Evolutionary conservation across 2,888 invertebrate species (phyloP), one percentile per base, ranked within the genome.

Genomic region (Ctena decussata): DNA sequence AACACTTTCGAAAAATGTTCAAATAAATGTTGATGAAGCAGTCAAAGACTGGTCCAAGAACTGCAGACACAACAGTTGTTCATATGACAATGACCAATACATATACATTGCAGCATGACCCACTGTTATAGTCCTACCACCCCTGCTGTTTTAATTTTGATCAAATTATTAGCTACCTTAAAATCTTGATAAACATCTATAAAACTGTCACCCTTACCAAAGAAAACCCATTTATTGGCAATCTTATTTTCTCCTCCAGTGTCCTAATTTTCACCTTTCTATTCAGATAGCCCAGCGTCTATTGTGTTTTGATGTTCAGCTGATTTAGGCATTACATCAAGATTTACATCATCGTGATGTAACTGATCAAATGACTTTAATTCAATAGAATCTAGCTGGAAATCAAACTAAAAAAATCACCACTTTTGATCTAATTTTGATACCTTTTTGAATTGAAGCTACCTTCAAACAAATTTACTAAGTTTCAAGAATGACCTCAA

Each of bases 391-490:
- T 65, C 65, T 12, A 65, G 21, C 35, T 65, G 32, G 35, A 5
- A 65, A 35, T 65, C 27, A 46, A 15, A n/a, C n/a, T 41, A 18
- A 65, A 65, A 65, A 65, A 65, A 35, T 65, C 65, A 65, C 35
- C 35, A 65, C 65, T 35, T 65, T 35, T 65, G 32, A 65, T 65
- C 65, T 35, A 65, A 35, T 32, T n/a, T 65, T 3, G 15, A 65
- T 65, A 6, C 35, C 5, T 35, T 65, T 35, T 35, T 35, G 35
- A 65, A 65, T 65, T n/a, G 35, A 65, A 65, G 35, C 15, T 18
- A 65, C 35, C 65, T 65, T 65, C 65, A 65, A 65, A 65, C 65
- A 65, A 65, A 65, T 65, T 65, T 65, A 65, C 65, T 65, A 65
- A 18, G 15, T 65, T 65, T 65, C 65, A 18, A 32, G 35, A 65